Conservation (phyloP, 2,797 vertebrate species). For the Odontamblyopus lacepedii region DNA sequence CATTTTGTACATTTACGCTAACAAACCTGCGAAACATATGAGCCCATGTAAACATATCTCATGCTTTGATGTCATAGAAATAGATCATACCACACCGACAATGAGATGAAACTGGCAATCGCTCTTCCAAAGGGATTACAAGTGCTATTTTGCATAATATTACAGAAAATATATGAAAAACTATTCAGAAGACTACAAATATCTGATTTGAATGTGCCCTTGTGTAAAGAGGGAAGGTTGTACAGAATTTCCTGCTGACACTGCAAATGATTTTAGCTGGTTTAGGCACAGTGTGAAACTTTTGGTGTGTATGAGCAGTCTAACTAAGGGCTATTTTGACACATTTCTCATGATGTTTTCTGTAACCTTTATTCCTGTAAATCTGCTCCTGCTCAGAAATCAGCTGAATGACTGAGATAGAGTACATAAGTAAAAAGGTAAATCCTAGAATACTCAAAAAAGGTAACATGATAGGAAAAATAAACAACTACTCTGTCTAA, state of each 20-base stretch:
- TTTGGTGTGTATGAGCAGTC: too few relatives aligned
- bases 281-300: not conserved
- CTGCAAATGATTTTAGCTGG: not conserved
- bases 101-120: constrained; percentile 21
- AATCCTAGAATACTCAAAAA: too few relatives aligned
- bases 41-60: constrained; percentile 16
- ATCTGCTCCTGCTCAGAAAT: too few relatives aligned
- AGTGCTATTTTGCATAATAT: constrained; percentile 18
- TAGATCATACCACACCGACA: constrained; percentile 23
- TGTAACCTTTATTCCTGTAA: too few relatives aligned
- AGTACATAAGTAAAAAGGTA: too few relatives aligned
- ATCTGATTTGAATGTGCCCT: not conserved
- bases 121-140: constrained; percentile 24
- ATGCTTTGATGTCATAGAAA: constrained; percentile 42
- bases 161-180: constrained; percentile 17
- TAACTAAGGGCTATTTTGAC: too few relatives aligned
- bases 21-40: constrained; percentile 12
- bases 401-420: too few relatives aligned
- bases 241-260: not conserved
- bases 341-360: too few relatives aligned
- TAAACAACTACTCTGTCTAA: too few relatives aligned
- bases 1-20: not conserved
- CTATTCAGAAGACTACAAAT: constrained; percentile 9
- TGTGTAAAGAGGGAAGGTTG: not conserved
- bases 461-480: too few relatives aligned